phyloP scores from a whole-genome alignment of 2,113 vertebrate genomes.

The Podocnemis expansa region DNA sequence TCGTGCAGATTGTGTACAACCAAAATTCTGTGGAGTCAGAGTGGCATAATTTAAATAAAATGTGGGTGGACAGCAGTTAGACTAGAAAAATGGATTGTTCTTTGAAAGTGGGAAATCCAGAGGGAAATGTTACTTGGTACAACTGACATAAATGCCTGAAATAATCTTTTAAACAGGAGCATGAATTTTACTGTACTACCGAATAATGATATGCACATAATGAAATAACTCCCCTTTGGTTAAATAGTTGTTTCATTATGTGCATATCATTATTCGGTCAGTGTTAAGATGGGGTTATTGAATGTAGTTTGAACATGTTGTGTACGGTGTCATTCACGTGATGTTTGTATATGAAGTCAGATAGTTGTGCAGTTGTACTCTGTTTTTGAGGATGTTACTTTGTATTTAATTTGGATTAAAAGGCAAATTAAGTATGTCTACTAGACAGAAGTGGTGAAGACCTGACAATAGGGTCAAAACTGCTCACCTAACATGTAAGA shows the following conservation, averaged over 20 bases:
- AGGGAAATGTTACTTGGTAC: neutral
- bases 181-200: neutral
- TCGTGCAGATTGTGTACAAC: neutral
- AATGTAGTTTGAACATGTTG: neutral
- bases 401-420: neutral
- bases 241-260: neutral
- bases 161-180: neutral
- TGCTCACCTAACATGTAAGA: neutral
- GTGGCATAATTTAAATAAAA: neutral
- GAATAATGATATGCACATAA: too few relatives aligned
- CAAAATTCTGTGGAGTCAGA: neutral
- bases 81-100: neutral
- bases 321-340: neutral
- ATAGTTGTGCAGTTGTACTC: neutral
- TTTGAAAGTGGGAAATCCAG: neutral
- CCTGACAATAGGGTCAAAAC: neutral
- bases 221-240: neutral
- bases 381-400: neutral
- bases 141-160: accelerated
- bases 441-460: neutral
- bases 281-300: neutral
- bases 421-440: neutral
- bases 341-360: neutral
- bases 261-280: neutral
- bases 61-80: neutral